A percentile compares a stretch with the other conserved stretches of the same genome.
These are phyloP conservation scores for Drosophila ironensis DNA, from an alignment of 1,140 invertebrate genomes.

Conservation along the genomic window DNA sequence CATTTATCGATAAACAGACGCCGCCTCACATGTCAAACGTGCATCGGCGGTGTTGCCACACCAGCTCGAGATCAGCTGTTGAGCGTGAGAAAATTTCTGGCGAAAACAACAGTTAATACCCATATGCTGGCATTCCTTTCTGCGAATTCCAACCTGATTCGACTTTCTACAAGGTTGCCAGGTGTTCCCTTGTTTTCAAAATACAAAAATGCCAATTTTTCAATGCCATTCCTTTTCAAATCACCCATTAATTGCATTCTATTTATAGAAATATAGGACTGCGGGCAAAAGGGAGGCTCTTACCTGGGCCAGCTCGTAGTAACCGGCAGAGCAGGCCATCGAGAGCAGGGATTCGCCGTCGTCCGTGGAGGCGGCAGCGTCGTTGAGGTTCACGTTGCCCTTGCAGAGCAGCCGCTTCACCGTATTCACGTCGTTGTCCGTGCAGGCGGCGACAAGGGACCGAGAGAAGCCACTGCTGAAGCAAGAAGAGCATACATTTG, in stretches of 20 bases:
- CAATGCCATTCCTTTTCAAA: no score
- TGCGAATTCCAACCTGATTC: no score
- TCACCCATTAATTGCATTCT: no score
- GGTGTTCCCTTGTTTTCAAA: no score
- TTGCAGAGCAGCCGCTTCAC: constrained; percentile 95
- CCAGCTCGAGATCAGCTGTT: constrained; percentile 2
- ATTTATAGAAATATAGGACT: background rate
- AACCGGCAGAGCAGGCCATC: constrained; percentile 95
- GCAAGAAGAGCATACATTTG: constrained; percentile 1
- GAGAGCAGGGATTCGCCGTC: constrained; percentile 96
- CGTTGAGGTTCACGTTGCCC: constrained; percentile 92
- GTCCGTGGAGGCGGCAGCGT: constrained; percentile 93
- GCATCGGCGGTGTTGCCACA: constrained; percentile 9
- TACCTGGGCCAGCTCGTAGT: constrained; percentile 96
- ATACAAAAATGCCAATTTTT: no score
- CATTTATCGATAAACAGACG: constrained; percentile 26
- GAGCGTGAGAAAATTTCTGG: constrained; percentile 1
- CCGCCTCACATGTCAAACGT: background rate
- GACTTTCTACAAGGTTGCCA: no score
- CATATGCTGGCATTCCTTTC: no score
- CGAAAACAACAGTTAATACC: no score
- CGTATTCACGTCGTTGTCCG: constrained; percentile 95
- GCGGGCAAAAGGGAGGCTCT: constrained; percentile 13
- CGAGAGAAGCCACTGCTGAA: constrained; percentile 76
- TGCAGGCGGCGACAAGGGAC: constrained; percentile 86